Base-by-base conservation (phyloP, 2,113 vertebrate genomes). In the Mus spicilegus region DNA sequence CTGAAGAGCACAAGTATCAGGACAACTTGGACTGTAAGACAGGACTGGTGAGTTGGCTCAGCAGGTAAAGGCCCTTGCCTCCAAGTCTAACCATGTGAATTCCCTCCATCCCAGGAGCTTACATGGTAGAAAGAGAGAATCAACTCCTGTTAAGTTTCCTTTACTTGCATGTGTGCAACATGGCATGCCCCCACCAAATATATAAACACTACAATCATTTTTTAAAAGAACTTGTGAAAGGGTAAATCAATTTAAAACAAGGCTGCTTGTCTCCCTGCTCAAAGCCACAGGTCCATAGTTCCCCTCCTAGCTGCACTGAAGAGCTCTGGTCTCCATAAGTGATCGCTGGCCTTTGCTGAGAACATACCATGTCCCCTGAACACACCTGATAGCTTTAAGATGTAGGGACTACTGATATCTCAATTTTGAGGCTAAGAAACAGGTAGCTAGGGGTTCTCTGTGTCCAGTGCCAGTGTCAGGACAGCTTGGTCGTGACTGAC, bases 211-310 rank as follows among this genome's bases (percentile, higher is more conserved):
- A 39, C 39, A 61, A 39, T 61, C n/a, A 22, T 8, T 39, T 65
- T 17, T 49, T 7, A 63, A 84, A 63, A 84, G 81, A 28, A 30
- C 33, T 84, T 63, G 61, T 58, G 80, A 42, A 82, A 42, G n/a
- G 26, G 51, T 63, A 42, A 42, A 63, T 84, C 63, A 4, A 30
- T 42, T 16, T 28, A 63, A 84, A 84, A 42, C 58, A 84, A 42
- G 14, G 6, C 12, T 30, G 13, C 7, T 28, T 39, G 22, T 28
- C 81, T 42, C 58, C 9, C 16, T 73, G 19, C 65, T 4, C 19
- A 51, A 76, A n/a, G 39, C 33, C 13, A 0, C 0, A 14, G 17
- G 42, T 22, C 82, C 3, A 0, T 0, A 36, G 30, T 70, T 63
- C 63, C 28, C 61, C 3, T 49, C 0, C n/a, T 9, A 61, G 10